Base-by-base conservation (phyloP, 2,113 vertebrate species). In the Mastomys natalensis region DNA sequence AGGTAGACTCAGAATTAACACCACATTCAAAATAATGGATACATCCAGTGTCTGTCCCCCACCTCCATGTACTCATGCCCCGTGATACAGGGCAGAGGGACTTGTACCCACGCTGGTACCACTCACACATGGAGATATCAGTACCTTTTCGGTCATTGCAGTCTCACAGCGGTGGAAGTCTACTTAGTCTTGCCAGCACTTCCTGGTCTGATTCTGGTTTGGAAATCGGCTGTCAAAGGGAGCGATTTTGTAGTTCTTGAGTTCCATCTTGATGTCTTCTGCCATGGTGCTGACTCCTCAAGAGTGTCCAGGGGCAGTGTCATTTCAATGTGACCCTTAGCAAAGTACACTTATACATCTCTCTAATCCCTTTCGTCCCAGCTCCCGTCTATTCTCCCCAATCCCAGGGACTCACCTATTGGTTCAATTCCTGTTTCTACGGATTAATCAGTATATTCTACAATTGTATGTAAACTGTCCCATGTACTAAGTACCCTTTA, bases 181-280 rank as follows among this genome's bases (percentile, higher is more conserved):
- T 77, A 97, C 89, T 51, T 99, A 99, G 96, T 99, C 99, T 97
- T 99, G 98, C 98, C 99, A 99, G 98, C 99, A 99, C 98, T 99
- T 99, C 92, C 97, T 99, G 91, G 99, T 99, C 98, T 99, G 99
- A 98, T 99, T 99, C 96, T 98, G 98, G 98, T 99, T 99, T 66
- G 99, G 99, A 97, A 99, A 99, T 58, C 99, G 98, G 96, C 99
- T 98, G 40, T 99, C 99, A 78, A 99, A 99, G 1, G 99, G 37
- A 68, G 99, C 99, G 0, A 99, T 99, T 93, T 98, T 98, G 93
- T 99, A 99, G 10, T 98, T 99, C 90, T 98, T 95, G 76, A 99
- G 98, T 97, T 99, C 99, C 34, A 84, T 43, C 89, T 99, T 93
- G 62, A 99, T 99, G 55, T 98, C 98, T 22, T 99, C 99, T 16